Conservation (phyloP, 2,888 invertebrate species). For the Clusia tigrina region DNA sequence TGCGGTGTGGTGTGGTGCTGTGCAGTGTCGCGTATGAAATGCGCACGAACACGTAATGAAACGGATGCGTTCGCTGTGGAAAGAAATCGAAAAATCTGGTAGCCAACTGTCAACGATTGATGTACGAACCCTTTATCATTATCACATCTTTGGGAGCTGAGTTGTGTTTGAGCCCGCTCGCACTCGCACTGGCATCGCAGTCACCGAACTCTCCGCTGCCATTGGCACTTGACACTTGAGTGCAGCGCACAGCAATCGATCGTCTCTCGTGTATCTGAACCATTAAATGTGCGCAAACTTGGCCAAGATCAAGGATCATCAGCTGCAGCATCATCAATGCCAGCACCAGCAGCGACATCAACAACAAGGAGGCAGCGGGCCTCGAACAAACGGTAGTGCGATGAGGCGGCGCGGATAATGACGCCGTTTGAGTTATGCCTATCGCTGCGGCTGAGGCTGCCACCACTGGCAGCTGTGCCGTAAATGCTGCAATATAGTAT, state of each 20-base stretch:
- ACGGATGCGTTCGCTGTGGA: slow-evolving; percentile 2
- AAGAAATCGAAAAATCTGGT: slow-evolving; percentile 50
- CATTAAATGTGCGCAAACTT: slow-evolving; percentile 20
- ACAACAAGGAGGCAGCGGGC: background rate
- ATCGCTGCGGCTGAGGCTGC: no score
- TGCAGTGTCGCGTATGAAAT: no score
- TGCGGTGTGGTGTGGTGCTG: background rate
- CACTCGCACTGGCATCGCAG: slow-evolving; percentile 18
- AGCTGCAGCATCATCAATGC: background rate
- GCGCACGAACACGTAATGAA: background rate
- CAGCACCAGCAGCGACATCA: background rate
- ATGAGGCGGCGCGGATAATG: background rate
- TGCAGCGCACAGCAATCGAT: background rate
- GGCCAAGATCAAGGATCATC: slow-evolving; percentile 17
- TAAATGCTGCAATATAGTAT: no score
- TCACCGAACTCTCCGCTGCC: background rate
- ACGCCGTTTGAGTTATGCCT: no score
- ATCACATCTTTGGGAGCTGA: slow-evolving; percentile 46
- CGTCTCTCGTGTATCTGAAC: slow-evolving; percentile 6
- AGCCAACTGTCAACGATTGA: slow-evolving; percentile 56
- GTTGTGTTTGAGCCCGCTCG: slow-evolving; percentile 29
- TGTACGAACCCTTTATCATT: slow-evolving; percentile 56
- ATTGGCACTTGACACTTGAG: background rate
- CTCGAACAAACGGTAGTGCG: slow-evolving; percentile 1
- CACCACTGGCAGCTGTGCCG: no score